Conservation (phyloP, 2,888 invertebrate genomes). For the Stomorhina lunata region DNA sequence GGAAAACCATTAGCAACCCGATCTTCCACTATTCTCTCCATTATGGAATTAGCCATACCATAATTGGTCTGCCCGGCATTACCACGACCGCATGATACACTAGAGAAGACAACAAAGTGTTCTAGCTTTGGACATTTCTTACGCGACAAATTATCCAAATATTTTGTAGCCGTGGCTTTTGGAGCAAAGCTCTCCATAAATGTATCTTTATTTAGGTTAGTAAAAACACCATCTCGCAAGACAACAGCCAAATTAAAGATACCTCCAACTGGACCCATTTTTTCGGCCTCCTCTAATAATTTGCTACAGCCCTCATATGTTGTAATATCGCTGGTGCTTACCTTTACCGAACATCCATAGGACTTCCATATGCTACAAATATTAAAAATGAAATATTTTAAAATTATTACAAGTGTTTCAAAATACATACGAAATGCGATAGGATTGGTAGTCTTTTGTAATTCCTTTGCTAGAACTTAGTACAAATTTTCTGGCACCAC, state of each 20-base stretch:
- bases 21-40: conserved; percentile 91
- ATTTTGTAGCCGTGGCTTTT: conserved; percentile 88
- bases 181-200: conserved; percentile 86
- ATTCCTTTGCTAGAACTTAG: conserved; percentile 91
- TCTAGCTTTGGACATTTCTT: conserved; percentile 81
- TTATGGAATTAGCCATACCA: conserved; percentile 92
- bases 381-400: neutral
- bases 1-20: conserved; percentile 85
- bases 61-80: conserved; percentile 92
- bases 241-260: conserved; percentile 95
- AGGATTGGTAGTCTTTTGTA: conserved; percentile 89
- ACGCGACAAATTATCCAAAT: conserved; percentile 86
- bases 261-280: conserved; percentile 87
- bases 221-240: conserved; percentile 87
- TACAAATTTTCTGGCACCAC: conserved; percentile 89
- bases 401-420: neutral
- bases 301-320: conserved; percentile 83
- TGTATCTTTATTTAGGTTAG: conserved; percentile 86
- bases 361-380: conserved; percentile 83
- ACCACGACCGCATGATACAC: conserved; percentile 92
- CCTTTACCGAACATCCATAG: conserved; percentile 84
- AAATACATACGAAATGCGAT: conserved; percentile 83
- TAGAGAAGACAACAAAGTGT: conserved; percentile 93
- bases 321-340: conserved; percentile 87
- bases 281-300: conserved; percentile 84